Conservation (phyloP, 1,140 invertebrate genomes). For the Archivesica marissinica region DNA sequence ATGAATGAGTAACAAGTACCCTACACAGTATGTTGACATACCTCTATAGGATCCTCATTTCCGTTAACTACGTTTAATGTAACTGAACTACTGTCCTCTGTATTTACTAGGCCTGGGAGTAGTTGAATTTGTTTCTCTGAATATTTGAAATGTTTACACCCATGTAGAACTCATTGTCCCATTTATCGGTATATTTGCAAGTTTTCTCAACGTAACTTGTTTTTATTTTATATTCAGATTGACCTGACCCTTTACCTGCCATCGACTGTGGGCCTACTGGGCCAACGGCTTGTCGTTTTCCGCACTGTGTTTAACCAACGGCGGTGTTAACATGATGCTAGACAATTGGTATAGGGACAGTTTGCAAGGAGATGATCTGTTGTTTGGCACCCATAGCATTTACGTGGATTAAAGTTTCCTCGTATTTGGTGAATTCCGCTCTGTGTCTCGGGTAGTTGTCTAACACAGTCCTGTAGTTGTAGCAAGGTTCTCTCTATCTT, state of each 20-base stretch:
- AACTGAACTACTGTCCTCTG: background rate
- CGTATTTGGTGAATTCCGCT: too few relatives aligned
- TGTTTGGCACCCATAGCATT: too few relatives aligned
- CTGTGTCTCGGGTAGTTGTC: too few relatives aligned
- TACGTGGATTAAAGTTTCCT: too few relatives aligned
- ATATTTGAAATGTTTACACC: background rate
- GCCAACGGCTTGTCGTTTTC: background rate
- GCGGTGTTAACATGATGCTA: too few relatives aligned
- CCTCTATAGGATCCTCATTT: background rate
- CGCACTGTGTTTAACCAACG: too few relatives aligned
- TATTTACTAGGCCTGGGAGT: background rate
- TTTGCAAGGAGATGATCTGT: too few relatives aligned
- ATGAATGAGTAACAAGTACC: background rate
- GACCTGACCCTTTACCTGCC: background rate
- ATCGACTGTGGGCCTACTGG: slow-evolving; percentile 1
- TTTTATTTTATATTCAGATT: background rate
- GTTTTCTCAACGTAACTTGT: background rate
- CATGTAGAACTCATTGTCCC: background rate
- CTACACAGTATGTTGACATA: background rate
- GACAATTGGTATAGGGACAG: too few relatives aligned
- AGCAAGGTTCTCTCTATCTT: too few relatives aligned
- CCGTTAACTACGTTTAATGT: background rate
- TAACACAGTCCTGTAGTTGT: too few relatives aligned
- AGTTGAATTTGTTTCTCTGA: background rate
- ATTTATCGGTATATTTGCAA: background rate